Evolutionary conservation across 1,140 invertebrate species (phyloP).

Genomic region (Campoletis sonorensis): DNA sequence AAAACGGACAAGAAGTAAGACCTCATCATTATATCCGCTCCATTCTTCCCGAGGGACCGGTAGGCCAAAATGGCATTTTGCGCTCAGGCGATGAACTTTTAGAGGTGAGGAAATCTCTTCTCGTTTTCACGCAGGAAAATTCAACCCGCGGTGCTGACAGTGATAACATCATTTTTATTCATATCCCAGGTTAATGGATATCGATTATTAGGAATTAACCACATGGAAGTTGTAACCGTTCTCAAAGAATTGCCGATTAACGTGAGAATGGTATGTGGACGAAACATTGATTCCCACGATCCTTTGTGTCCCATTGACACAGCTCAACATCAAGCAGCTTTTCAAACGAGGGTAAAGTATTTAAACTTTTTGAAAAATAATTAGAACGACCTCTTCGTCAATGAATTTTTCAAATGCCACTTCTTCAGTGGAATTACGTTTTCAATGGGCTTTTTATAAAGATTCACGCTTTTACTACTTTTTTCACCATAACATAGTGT

Average conservation of each 20-base stretch:
- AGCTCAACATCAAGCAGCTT: constrained; percentile 81
- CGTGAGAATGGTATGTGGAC: constrained; percentile 95
- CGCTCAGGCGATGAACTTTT: constrained; percentile 81
- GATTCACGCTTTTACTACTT: no score
- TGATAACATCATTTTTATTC: background rate
- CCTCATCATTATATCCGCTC: constrained; percentile 96
- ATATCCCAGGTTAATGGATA: constrained; percentile 92
- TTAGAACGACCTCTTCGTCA: no score
- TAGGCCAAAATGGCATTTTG: constrained; percentile 87
- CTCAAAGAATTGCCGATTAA: constrained; percentile 95
- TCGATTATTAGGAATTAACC: constrained; percentile 95
- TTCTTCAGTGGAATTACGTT: no score
- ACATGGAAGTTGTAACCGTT: constrained; percentile 96
- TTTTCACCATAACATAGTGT: no score
- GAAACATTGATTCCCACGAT: constrained; percentile 76
- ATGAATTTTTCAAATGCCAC: background rate
- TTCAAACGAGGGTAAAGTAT: constrained; percentile 81
- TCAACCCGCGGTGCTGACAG: no score
- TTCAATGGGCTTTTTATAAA: no score
- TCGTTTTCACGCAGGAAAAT: background rate
- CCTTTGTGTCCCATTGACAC: constrained; percentile 80
- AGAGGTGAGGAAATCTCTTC: constrained; percentile 75
- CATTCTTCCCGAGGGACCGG: constrained; percentile 95
- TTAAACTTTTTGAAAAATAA: background rate
- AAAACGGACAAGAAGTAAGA: constrained; percentile 92